Base-by-base conservation (phyloP, 2,888 invertebrate species). In the Adelognathus sp. region DNA sequence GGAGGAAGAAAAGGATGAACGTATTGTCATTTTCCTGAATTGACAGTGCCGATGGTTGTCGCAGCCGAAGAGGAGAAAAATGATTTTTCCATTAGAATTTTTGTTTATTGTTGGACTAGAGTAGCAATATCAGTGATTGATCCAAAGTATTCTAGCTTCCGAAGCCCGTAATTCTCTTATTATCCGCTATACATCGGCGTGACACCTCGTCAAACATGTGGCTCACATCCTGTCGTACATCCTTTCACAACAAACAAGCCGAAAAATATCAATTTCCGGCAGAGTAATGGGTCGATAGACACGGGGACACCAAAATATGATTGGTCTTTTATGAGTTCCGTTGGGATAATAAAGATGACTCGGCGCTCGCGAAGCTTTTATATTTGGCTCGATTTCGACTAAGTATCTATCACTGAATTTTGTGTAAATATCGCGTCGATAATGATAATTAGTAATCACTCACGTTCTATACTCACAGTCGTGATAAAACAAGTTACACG, bases 401-500 rank as follows among this genome's bases (percentile, higher is more conserved):
- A 1, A 24, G 11, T 50, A n/a, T n/a, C n/a, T n/a, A n/a, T n/a
- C 21, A 50, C 21, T 24, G 21, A 50, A 5, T 9, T n/a, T 50
- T 24, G 50, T 50, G 11, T 21, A 24, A 24, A 50, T 9, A 21
- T 21, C 11, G 24, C 50, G 21, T 50, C 50, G 50, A n/a, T 3
- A n/a, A 50, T 18, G n/a, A n/a, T n/a, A n/a, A n/a, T n/a, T n/a
- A n/a, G n/a, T n/a, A n/a, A n/a, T n/a, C n/a, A n/a, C n/a, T n/a
- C n/a, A n/a, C n/a, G n/a, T n/a, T n/a, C n/a, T n/a, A 52, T 39
- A 39, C 14, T 18, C 29, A 29, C 54, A 67, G 54, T 70, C 36
- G 46, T 46, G 27, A 50, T 46, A 27, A 54, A 72, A 72, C 31
- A 39, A 31, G 44, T 33, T 36, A 63, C 46, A 39, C 61, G 29